Evolutionary conservation across 2,797 vertebrate genomes (phyloP), one percentile per base, ranked within the genome.

Genomic region (Meda fulgida): DNA sequence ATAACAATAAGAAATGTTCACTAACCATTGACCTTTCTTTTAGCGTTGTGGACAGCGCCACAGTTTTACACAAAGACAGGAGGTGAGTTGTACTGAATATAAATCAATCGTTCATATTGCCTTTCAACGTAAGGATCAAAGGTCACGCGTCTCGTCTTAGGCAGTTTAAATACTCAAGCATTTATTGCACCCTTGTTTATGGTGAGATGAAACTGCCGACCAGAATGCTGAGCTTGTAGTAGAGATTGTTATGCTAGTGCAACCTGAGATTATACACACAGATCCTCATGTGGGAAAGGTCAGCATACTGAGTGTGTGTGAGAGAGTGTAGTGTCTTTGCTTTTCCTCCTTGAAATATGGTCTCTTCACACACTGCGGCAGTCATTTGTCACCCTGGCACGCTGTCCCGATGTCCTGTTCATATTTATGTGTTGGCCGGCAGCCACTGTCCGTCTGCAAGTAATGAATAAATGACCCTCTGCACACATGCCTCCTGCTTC

Each of bases 41-140:
- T 40, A 65, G 75, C 78, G 18, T 48, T 71, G 23, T 76, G 80
- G 84, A 70, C 80, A 18, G 38, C 53, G 29, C 51, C 48, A 31
- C 80, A 85, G 43, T 23, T 72, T 88, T 63, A 81, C 76, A 85
- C 83, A 71, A 75, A 86, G 38, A 34, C 80, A 72, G 81, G 83
- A 81, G 71, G 81, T 46, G 79, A 85, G 80, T 11, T 81, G 51
- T 81, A 72, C 78, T 80, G 73, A 58, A 85, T 83, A 60, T 81
- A 86, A 88, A 87, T 89, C 89, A 88, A 85, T 90, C 84, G 87
- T 89, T 89, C 72, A 87, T 89, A 84, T 81, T 76, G 85, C 81
- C 78, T 43, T 82, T 86, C 13, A 69, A 51, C 51, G 36, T 48
- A 43, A 81, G 82, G 76, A 78, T 80, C 76, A 87, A 71, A 83